Evolutionary conservation across 1,140 invertebrate genomes (phyloP).

Genomic region (Heliconius melpomene): DNA sequence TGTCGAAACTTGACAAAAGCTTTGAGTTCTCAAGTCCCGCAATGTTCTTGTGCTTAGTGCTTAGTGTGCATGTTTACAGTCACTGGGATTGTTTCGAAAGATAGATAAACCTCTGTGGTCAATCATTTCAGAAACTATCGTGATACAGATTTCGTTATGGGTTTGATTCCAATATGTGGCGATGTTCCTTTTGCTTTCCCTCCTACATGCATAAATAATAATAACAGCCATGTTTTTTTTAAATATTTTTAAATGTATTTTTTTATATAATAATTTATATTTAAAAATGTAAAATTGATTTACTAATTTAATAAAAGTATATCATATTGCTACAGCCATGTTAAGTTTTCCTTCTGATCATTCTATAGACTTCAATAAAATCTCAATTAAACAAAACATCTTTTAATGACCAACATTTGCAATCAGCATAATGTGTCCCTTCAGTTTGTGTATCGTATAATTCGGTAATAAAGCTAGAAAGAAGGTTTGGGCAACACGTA

Average conservation of each 20-base stretch:
- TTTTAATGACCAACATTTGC: constrained; percentile 4
- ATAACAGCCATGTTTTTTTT: no score
- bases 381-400: not conserved
- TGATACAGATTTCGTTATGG: no score
- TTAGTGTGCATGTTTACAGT: not conserved
- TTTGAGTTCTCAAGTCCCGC: constrained; percentile 10
- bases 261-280: no score
- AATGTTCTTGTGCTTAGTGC: not conserved
- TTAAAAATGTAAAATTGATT: no score
- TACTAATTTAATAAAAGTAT: no score
- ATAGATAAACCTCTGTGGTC: not conserved
- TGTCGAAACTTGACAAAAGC: constrained; percentile 14
- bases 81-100: not conserved
- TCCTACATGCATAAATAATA: no score
- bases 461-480: constrained; percentile 19
- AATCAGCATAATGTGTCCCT: constrained; percentile 13
- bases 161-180: no score
- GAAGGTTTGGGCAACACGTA: constrained; percentile 22
- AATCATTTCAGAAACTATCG: not conserved
- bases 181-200: no score
- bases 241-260: no score
- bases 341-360: no score
- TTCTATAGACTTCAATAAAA: not conserved
- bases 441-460: constrained; percentile 26
- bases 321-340: no score